A percentile compares a stretch with the other conserved stretches of the same genome.
phyloP scores from a whole-genome alignment of 2,797 vertebrate species.

The Momotus momota region DNA sequence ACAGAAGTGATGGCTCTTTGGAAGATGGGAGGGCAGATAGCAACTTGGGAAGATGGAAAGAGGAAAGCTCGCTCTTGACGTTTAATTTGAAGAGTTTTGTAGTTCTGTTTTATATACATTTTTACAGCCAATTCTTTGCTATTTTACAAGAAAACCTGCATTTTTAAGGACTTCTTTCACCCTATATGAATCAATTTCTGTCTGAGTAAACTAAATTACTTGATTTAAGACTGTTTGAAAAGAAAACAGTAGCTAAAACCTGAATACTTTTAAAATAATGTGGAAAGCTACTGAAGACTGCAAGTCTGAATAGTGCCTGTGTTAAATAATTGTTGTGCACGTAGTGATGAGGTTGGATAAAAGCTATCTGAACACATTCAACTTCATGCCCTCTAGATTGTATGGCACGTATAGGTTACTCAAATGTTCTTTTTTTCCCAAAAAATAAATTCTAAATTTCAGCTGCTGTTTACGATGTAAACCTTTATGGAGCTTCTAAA shows the following conservation, averaged over 20 bases:
- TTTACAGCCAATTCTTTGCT: not conserved
- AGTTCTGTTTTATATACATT: not conserved
- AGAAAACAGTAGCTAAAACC: not conserved
- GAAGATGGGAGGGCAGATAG: not conserved
- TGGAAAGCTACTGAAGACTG: not conserved
- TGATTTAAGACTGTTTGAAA: not conserved
- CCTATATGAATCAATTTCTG: not conserved
- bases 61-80: not conserved
- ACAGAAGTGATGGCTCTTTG: not conserved
- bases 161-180: not conserved
- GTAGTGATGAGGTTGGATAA: not conserved
- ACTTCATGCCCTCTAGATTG: not conserved
- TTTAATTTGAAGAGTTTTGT: not conserved
- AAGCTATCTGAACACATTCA: not conserved
- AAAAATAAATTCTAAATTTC: not conserved
- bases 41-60: not conserved
- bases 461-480: not conserved
- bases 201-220: not conserved
- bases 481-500: not conserved
- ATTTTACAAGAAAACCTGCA: not conserved
- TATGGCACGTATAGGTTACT: not conserved
- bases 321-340: not conserved
- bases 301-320: not conserved
- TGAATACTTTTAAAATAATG: not conserved
- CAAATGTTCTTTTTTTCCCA: not conserved